Base-by-base conservation (phyloP, 2,888 invertebrate species). In the Torymus aiolomorphi region DNA sequence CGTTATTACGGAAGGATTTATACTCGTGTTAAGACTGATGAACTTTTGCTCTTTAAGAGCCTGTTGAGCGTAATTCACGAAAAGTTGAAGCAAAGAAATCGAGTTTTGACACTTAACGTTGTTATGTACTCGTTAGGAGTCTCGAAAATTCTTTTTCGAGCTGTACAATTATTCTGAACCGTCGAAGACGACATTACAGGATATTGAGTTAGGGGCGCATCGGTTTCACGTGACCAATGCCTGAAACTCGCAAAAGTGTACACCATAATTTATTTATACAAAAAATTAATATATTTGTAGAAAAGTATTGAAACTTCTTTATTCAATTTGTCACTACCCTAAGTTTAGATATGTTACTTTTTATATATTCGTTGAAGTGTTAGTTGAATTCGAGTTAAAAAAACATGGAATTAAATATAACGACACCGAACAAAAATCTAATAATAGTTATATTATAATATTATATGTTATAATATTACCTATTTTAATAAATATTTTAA, bases 11-110 rank as follows among this genome's bases (percentile, higher is more conserved):
- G 76, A 80, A 67, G 73, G 61, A 76, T 80, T 80, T 80, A 76
- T 76, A 80, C 67, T 76, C 80, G 72, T 73, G 73, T 76, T 72
- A 76, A 80, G 76, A 80, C 67, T 76, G 80, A 73, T 72, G 76
- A 76, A 80, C 66, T 80, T 79, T 74, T 71, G 66, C 67, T 70
- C 42, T 70, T 59, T n/a, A 49, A 57, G 51, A 52, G 20, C 31
- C 54, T 71, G 59, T 61, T 20, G 14, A 18, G 31, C 69, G 54
- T 52, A 74, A 70, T 75, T 79, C 72, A 62, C 18, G 12, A 59
- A 11, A 71, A 65, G 57, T 63, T 77, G 20, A 20, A 1, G 70
- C 0, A 51, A 57, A 16, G 63, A 69, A 69, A 79, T 75, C 74
- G 70, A 79, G 59, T 79, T 79, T 80, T 66, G 75, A 18, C 54